These are phyloP conservation scores for Pachyrhynchus sulphureomaculatus DNA, from an alignment of 1,140 invertebrate genomes.

Conservation along the genomic window DNA sequence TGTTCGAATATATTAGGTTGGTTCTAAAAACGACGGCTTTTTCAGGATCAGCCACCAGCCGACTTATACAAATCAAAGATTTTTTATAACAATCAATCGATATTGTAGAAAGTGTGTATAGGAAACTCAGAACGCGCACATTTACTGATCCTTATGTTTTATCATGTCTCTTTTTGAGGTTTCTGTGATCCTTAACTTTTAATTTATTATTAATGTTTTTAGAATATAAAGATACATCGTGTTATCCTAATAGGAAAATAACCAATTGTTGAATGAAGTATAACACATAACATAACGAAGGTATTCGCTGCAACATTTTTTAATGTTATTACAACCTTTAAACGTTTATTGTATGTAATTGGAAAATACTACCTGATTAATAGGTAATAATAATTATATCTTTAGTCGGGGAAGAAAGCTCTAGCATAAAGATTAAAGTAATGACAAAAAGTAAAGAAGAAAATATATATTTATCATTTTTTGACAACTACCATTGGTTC, in stretches of 20 bases:
- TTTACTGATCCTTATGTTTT: constrained; percentile 17
- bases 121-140: constrained; percentile 10
- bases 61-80: constrained; percentile 11
- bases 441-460: too few relatives aligned
- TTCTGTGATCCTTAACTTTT: constrained; percentile 37
- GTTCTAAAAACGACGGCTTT: too few relatives aligned
- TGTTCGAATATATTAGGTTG: too few relatives aligned
- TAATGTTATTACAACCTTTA: background rate
- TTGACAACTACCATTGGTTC: too few relatives aligned
- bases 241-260: background rate
- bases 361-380: too few relatives aligned
- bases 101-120: background rate
- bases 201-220: constrained; percentile 27
- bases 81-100: constrained; percentile 11
- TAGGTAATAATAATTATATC: too few relatives aligned
- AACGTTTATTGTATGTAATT: too few relatives aligned
- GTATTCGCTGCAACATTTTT: background rate
- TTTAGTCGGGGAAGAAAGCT: too few relatives aligned
- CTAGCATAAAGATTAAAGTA: too few relatives aligned
- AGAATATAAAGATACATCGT: background rate
- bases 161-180: constrained; percentile 25
- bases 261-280: background rate
- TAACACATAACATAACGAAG: constrained; percentile 1
- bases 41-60: too few relatives aligned
- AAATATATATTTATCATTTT: too few relatives aligned